Percentiles rank a stretch among this genome's conserved stretches.
These are phyloP conservation scores for Desmophyllum pertusum DNA, from an alignment of 92 coral and sea anemone genomes.

Conservation along the genomic window DNA sequence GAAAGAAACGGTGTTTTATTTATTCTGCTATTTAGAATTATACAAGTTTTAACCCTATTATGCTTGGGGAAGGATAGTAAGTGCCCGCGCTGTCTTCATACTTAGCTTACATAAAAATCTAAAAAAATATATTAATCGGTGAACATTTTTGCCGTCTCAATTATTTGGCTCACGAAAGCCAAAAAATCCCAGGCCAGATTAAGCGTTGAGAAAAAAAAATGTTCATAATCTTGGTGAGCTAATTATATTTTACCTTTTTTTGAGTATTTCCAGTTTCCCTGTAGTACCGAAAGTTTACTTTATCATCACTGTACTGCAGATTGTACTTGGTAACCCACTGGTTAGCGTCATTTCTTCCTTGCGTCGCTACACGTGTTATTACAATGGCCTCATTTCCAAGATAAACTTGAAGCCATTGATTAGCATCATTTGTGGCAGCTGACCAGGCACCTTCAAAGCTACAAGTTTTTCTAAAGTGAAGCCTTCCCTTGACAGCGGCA, in stretches of 20 bases:
- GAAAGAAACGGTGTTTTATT: too few species aligned
- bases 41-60: too few species aligned
- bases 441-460: background rate
- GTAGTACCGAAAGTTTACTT: background rate
- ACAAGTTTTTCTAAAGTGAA: background rate
- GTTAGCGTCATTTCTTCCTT: background rate
- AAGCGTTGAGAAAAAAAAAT: too few species aligned
- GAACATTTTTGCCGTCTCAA: too few species aligned
- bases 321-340: conserved; percentile 30
- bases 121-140: too few species aligned
- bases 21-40: too few species aligned
- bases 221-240: too few species aligned
- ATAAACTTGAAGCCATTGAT: conserved; percentile 33
- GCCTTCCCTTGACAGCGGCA: background rate
- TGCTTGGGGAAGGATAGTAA: too few species aligned
- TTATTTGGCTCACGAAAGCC: too few species aligned
- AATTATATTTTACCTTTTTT: conserved; percentile 14
- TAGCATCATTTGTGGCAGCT: background rate
- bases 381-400: background rate
- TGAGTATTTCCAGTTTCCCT: background rate
- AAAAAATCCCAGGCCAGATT: too few species aligned
- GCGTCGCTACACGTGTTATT: conserved; percentile 27
- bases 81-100: too few species aligned
- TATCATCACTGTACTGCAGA: conserved; percentile 16
- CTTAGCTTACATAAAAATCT: too few species aligned